phyloP scores from a whole-genome alignment of 2,888 invertebrate species.

The Caenorhabditis wallacei region DNA sequence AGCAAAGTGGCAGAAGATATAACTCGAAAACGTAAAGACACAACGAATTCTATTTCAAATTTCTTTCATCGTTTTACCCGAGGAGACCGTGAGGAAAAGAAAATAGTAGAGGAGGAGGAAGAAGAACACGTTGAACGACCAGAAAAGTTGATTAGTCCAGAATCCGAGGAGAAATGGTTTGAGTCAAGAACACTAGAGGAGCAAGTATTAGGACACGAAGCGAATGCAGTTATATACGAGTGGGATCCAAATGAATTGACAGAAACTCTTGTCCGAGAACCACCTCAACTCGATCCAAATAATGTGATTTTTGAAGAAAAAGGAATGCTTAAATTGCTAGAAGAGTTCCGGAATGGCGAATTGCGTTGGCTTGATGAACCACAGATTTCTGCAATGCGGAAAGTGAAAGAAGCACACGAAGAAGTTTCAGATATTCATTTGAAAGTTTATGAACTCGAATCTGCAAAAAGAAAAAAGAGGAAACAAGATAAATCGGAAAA shows the following conservation, averaged over 20 bases:
- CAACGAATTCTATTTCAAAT: conserved; percentile 68
- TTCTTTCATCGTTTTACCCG: conserved; percentile 73
- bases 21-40: conserved; percentile 68
- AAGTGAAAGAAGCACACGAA: conserved; percentile 71
- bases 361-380: conserved; percentile 68
- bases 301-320: conserved; percentile 59
- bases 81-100: conserved; percentile 70
- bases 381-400: conserved; percentile 65
- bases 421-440: conserved; percentile 70
- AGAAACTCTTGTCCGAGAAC: conserved; percentile 66
- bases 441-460: conserved; percentile 60
- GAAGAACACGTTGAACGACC: conserved; percentile 65
- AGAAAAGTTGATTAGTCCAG: conserved; percentile 63
- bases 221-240: conserved; percentile 66
- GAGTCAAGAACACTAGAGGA: conserved; percentile 49
- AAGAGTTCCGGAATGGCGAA: conserved; percentile 71
- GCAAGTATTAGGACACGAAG: conserved; percentile 65
- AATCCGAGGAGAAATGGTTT: conserved; percentile 64
- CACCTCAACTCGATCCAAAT: conserved; percentile 29
- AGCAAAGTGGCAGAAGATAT: conserved; percentile 69
- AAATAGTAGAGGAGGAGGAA: conserved; percentile 66
- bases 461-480: conserved; percentile 29
- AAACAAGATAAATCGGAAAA: not conserved
- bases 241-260: conserved; percentile 68
- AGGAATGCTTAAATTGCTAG: conserved; percentile 63